A percentile compares a stretch with the other conserved stretches of the same genome.
Conservation (phyloP, 2,797 vertebrate species). For the Numenius phaeopus region DNA sequence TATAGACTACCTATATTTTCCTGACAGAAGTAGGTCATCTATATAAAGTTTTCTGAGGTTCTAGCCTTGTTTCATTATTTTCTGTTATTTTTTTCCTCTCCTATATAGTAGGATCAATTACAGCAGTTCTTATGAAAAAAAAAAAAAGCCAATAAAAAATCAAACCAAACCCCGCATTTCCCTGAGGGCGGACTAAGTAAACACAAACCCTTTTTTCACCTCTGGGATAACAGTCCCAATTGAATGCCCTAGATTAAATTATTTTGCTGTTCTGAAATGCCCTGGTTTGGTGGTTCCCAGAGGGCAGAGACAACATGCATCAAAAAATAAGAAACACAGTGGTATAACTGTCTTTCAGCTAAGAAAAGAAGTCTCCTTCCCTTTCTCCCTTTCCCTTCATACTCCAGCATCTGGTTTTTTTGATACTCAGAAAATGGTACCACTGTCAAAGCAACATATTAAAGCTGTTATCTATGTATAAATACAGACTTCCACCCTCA, state of each 20-base stretch:
- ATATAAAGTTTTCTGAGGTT: slow-evolving; percentile 12
- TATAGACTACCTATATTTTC: slow-evolving; percentile 4
- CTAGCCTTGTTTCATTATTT: background rate
- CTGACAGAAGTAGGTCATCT: slow-evolving; percentile 25
- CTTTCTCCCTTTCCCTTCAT: background rate
- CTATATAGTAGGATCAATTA: slow-evolving; percentile 26
- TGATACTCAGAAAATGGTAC: background rate
- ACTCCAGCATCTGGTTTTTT: background rate
- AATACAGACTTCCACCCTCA: background rate
- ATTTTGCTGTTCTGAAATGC: slow-evolving; percentile 9
- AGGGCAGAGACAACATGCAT: background rate
- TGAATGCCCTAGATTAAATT: background rate
- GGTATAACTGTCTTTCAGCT: background rate
- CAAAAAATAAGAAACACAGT: background rate
- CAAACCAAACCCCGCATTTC: background rate
- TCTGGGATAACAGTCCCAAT: background rate
- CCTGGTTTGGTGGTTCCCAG: background rate
- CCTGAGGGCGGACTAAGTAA: slow-evolving; percentile 8
- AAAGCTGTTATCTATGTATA: background rate
- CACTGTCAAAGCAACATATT: background rate
- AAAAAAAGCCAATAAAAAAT: background rate
- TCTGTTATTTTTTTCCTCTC: background rate
- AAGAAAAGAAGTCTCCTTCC: background rate
- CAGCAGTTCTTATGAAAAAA: background rate
- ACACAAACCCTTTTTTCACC: slow-evolving; percentile 1